A percentile compares a stretch with the other conserved stretches of the same genome.
phyloP scores from a whole-genome alignment of 2,888 invertebrate species.

The Hermodice carunculata region DNA sequence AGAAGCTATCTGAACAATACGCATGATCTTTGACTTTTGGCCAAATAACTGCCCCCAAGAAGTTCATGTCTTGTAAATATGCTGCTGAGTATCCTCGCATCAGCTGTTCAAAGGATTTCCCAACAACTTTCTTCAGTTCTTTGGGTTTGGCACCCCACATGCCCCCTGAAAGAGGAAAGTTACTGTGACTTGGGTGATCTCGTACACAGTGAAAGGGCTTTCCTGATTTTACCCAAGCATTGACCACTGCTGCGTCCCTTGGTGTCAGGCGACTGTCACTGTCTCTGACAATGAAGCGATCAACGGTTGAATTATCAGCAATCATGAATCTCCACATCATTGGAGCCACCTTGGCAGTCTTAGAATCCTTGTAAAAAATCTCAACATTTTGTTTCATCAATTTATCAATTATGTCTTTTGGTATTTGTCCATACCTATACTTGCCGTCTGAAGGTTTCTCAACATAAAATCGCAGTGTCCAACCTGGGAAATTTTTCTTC shows the following conservation, averaged over 20 bases:
- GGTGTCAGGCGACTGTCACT: slow-evolving; percentile 35
- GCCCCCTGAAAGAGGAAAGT: slow-evolving; percentile 41
- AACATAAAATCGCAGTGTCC: slow-evolving; percentile 41
- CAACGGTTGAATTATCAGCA: slow-evolving; percentile 41
- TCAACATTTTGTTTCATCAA: slow-evolving; percentile 32
- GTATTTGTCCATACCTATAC: slow-evolving; percentile 26
- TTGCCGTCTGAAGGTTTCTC: slow-evolving; percentile 20
- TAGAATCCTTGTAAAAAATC: slow-evolving; percentile 29
- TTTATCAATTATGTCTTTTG: slow-evolving; percentile 23
- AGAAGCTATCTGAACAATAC: slow-evolving; percentile 45
- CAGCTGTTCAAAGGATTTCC: slow-evolving; percentile 31
- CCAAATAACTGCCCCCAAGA: slow-evolving; percentile 37
- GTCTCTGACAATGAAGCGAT: slow-evolving; percentile 42
- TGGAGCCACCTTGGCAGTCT: slow-evolving; percentile 31
- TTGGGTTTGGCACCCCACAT: slow-evolving; percentile 41
- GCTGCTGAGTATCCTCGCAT: slow-evolving; percentile 27
- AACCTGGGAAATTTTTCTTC: slow-evolving; percentile 38
- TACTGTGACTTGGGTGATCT: slow-evolving; percentile 45
- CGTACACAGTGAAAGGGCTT: slow-evolving; percentile 41
- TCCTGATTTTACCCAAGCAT: slow-evolving; percentile 40
- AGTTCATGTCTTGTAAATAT: slow-evolving; percentile 38
- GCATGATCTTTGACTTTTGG: slow-evolving; percentile 33
- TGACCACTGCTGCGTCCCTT: slow-evolving; percentile 39
- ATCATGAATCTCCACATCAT: slow-evolving; percentile 49
- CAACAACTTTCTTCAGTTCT: slow-evolving; percentile 28